A percentile compares a stretch with the other conserved stretches of the same genome.
phyloP scores from a whole-genome alignment of 64 coral and sea anemone species.

The Pocillopora verrucosa region DNA sequence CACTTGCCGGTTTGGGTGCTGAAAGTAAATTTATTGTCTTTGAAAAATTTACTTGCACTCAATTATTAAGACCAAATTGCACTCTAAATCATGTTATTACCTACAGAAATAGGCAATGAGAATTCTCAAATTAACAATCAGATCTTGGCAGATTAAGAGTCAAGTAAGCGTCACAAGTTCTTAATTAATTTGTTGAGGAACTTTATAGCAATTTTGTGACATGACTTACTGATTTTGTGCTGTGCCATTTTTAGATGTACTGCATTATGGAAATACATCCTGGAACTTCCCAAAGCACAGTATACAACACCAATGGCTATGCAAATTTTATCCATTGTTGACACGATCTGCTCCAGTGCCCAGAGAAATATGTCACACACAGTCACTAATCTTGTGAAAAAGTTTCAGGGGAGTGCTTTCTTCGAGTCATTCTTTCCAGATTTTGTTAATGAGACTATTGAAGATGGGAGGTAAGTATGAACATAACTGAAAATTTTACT shows the following conservation, averaged over 20 bases:
- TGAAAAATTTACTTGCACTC: too few species aligned
- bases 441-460: neutral
- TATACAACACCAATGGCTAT: neutral
- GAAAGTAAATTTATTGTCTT: too few species aligned
- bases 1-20: too few species aligned
- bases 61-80: too few species aligned
- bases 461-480: neutral
- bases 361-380: slow-evolving; percentile 8
- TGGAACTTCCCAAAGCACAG: slow-evolving; percentile 6
- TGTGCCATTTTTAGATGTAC: neutral
- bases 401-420: slow-evolving; percentile 22
- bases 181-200: neutral
- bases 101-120: too few species aligned
- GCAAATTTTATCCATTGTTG: slow-evolving; percentile 21
- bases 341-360: neutral
- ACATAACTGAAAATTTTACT: neutral
- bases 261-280: slow-evolving; percentile 46
- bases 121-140: too few species aligned
- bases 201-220: too few species aligned
- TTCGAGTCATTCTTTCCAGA: slow-evolving; percentile 19
- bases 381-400: slow-evolving; percentile 14
- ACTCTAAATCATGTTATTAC: too few species aligned
- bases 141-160: neutral
- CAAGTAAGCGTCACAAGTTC: neutral
- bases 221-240: too few species aligned